Conservation (phyloP, 2,113 vertebrate species). For the Crypturellus undulatus region DNA sequence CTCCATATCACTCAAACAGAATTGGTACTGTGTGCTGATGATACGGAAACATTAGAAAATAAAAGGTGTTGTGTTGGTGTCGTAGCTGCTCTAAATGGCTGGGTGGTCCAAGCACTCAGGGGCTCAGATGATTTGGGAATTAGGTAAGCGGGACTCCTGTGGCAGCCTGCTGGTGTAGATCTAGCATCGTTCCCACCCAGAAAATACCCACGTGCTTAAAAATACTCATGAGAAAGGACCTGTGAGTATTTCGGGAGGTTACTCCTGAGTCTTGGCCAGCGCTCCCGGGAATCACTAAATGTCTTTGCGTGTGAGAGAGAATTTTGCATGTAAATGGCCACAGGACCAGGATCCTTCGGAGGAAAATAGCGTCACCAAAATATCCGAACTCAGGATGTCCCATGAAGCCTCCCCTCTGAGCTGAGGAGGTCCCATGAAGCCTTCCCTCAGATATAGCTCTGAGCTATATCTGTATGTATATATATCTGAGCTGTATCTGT, state of each 20-base stretch:
- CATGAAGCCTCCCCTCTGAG: not conserved
- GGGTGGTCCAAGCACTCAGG: not conserved
- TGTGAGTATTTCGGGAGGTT: not conserved
- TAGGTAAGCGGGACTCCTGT: not conserved
- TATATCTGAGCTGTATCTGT: too few species aligned
- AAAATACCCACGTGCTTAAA: not conserved
- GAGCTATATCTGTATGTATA: not conserved
- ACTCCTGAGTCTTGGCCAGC: not conserved
- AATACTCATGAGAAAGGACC: not conserved
- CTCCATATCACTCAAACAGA: not conserved
- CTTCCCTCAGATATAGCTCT: not conserved
- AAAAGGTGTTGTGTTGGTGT: constrained; percentile 20
- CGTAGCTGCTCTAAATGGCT: not conserved
- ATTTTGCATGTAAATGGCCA: not conserved
- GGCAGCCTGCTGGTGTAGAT: not conserved
- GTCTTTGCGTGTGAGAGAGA: not conserved
- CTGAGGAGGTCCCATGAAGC: not conserved
- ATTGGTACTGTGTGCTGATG: not conserved
- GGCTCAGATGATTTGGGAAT: not conserved
- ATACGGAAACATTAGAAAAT: constrained; percentile 16
- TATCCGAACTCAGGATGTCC: not conserved
- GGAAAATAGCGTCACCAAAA: not conserved
- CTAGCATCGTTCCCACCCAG: not conserved
- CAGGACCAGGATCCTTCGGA: not conserved
- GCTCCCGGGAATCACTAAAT: not conserved